Conservation (phyloP, 2,797 vertebrate genomes). For the Hemibagrus guttatus region DNA sequence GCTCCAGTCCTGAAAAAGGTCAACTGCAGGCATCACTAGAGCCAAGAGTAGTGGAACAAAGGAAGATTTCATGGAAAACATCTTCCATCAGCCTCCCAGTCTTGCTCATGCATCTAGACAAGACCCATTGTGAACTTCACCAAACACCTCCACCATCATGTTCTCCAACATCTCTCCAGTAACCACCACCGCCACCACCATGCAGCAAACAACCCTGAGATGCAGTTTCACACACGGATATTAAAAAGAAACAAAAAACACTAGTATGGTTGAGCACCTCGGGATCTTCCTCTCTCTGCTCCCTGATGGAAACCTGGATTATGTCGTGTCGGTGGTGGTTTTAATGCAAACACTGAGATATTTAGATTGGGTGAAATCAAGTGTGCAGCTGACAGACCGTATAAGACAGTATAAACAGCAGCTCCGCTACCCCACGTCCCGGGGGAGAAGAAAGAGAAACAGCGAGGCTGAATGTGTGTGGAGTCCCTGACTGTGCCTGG, state of each 20-base stretch:
- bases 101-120: not conserved
- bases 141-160: not conserved
- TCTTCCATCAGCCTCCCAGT: not conserved
- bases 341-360: conserved; percentile 46
- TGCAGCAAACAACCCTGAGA: not conserved
- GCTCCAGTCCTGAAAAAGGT: not conserved
- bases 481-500: not conserved
- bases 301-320: conserved; percentile 62
- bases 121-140: not conserved
- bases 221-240: not conserved
- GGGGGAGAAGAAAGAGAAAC: conserved; percentile 18
- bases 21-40: not conserved
- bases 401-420: conserved; percentile 4
- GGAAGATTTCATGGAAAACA: not conserved
- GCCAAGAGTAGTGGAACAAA: not conserved
- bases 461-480: not conserved
- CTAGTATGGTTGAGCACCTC: conserved; percentile 34
- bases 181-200: not conserved
- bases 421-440: not conserved
- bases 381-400: not conserved
- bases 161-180: too few species aligned
- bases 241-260: not conserved
- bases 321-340: conserved; percentile 54
- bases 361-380: conserved; percentile 43
- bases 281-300: conserved; percentile 16